A percentile compares a stretch with the other conserved stretches of the same genome.
phyloP scores from a whole-genome alignment of 2,797 vertebrate species.

The Smutsia gigantea region DNA sequence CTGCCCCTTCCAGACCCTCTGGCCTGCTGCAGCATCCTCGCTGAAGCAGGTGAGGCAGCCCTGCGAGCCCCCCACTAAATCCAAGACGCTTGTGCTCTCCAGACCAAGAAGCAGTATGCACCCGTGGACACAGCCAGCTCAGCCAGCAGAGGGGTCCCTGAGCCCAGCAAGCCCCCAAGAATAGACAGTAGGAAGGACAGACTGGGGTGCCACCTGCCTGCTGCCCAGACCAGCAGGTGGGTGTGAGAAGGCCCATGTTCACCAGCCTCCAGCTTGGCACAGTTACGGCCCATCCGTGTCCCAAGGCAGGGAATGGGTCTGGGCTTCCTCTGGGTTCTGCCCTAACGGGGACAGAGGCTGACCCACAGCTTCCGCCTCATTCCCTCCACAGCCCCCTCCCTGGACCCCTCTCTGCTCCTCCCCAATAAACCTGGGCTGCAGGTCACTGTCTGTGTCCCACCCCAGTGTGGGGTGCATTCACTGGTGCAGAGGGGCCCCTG shows the following conservation, averaged over 20 bases:
- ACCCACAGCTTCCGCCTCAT: background rate
- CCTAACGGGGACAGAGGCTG: background rate
- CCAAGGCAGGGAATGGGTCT: background rate
- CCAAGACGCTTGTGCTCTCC: slow-evolving; percentile 54
- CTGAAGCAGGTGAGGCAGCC: slow-evolving; percentile 73
- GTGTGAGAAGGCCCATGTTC: background rate
- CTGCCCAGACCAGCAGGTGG: background rate
- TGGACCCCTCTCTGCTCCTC: background rate
- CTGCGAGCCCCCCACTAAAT: slow-evolving; percentile 60
- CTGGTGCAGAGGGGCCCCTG: background rate
- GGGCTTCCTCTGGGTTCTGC: background rate
- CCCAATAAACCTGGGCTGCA: slow-evolving; percentile 3
- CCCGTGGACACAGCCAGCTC: background rate
- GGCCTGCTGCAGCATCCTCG: slow-evolving; percentile 52
- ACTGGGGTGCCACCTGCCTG: background rate
- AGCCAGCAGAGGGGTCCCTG: slow-evolving; percentile 42
- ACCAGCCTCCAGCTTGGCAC: background rate
- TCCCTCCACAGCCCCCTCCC: rapidly evolving
- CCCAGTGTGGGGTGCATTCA: background rate
- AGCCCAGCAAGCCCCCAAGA: slow-evolving; percentile 46
- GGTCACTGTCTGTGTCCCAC: background rate
- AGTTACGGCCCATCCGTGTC: too few relatives aligned
- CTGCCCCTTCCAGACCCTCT: too few relatives aligned
- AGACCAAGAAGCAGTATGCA: slow-evolving; percentile 59
- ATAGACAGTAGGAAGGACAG: slow-evolving; percentile 52